Percentiles rank a stretch among this genome's conserved stretches.
phyloP scores from a whole-genome alignment of 2,797 vertebrate species.

The Natrix natrix region DNA sequence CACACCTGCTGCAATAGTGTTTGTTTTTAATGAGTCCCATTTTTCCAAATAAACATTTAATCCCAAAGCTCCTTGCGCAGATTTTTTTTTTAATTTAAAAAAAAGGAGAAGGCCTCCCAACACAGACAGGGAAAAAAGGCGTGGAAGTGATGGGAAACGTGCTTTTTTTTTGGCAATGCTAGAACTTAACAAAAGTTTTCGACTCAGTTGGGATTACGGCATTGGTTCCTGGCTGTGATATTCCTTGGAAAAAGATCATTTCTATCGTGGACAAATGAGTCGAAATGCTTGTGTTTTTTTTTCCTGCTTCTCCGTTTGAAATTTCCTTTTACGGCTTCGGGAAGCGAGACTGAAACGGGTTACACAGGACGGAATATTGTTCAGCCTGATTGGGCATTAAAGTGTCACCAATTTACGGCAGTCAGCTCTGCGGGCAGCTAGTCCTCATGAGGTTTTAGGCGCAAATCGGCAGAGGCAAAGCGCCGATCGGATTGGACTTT shows the following conservation, averaged over 20 bases:
- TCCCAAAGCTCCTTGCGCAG: neutral
- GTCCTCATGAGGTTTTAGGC: neutral
- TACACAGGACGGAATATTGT: no score
- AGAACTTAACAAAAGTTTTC: neutral
- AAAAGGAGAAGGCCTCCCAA: neutral
- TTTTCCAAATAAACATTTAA: neutral
- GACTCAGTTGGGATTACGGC: neutral
- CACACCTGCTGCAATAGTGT: neutral
- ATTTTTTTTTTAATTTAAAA: neutral
- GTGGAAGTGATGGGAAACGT: neutral
- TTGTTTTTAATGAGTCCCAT: neutral
- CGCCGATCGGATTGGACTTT: neutral
- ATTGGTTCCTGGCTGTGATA: neutral
- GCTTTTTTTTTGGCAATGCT: neutral
- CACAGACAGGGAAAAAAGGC: neutral
- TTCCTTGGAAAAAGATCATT: neutral
- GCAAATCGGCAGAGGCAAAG: neutral
- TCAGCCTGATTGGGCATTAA: neutral
- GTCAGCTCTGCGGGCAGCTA: neutral
- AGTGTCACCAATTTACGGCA: no score
- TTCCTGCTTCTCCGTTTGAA: neutral
- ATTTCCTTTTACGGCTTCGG: neutral
- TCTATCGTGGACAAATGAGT: neutral
- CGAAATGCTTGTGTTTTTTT: neutral
- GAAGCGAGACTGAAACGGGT: accelerated